Conservation (phyloP, 2,113 vertebrate species). For the Ranitomeya variabilis region DNA sequence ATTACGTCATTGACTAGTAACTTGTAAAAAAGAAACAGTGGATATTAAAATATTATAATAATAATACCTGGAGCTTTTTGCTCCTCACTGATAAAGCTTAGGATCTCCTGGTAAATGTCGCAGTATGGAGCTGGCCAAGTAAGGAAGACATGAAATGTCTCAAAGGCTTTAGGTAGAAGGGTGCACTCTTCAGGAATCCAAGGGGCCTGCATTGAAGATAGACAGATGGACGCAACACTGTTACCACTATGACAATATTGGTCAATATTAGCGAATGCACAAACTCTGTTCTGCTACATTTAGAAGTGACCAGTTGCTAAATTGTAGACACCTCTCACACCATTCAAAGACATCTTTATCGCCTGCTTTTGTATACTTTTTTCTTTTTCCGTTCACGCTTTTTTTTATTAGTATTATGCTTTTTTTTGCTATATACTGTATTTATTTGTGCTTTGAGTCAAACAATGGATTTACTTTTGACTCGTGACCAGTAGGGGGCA, state of each 20-base stretch:
- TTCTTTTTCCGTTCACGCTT: too few relatives aligned
- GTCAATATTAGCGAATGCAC: not conserved
- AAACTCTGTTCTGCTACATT: not conserved
- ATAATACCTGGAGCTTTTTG: conserved; percentile 85
- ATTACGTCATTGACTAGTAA: not conserved
- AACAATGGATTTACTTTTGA: not conserved
- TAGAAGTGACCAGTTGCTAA: not conserved
- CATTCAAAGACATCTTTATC: too few relatives aligned
- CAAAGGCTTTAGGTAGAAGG: conserved; percentile 81
- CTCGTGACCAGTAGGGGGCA: not conserved
- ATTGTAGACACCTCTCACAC: not conserved
- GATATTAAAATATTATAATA: not conserved
- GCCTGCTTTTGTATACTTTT: too few relatives aligned
- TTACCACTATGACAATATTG: not conserved
- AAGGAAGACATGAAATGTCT: conserved; percentile 85
- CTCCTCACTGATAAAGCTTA: conserved; percentile 86
- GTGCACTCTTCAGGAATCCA: conserved; percentile 79
- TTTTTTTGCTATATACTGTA: too few relatives aligned
- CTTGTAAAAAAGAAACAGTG: not conserved
- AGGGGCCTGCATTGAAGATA: conserved; percentile 80
- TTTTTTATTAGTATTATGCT: too few relatives aligned
- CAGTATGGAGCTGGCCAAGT: conserved; percentile 93
- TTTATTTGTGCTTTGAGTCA: too few relatives aligned
- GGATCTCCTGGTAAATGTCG: conserved; percentile 81
- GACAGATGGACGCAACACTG: not conserved